phyloP scores from a whole-genome alignment of 2,113 vertebrate species.

The Phycodurus eques region DNA sequence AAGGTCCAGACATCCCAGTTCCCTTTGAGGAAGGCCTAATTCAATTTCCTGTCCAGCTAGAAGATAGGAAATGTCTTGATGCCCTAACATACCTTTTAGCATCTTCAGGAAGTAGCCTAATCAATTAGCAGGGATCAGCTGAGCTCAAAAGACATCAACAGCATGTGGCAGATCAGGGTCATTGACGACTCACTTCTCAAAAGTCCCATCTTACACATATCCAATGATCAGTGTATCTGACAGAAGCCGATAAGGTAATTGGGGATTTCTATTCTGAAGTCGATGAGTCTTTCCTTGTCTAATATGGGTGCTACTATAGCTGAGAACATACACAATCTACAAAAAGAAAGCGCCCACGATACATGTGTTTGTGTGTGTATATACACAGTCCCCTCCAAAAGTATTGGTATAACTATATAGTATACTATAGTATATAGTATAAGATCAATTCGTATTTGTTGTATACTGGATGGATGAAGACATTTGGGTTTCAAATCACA shows the following conservation, averaged over 20 bases:
- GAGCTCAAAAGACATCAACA: conserved; percentile 3
- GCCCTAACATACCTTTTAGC: background rate
- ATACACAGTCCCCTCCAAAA: too few relatives aligned
- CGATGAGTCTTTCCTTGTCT: background rate
- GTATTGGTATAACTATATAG: too few relatives aligned
- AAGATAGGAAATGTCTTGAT: conserved; percentile 30
- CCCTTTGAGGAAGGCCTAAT: conserved; percentile 29
- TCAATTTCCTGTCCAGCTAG: conserved; percentile 35
- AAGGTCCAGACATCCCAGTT: conserved; percentile 17
- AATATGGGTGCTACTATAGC: background rate
- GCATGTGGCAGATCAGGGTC: conserved; percentile 12
- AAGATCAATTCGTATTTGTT: too few relatives aligned
- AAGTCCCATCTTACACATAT: conserved; percentile 8
- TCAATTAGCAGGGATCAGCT: conserved; percentile 23
- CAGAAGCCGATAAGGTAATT: conserved; percentile 41
- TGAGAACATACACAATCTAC: background rate
- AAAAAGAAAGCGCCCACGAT: too few relatives aligned
- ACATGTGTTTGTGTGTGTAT: too few relatives aligned
- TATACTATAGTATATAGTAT: too few relatives aligned
- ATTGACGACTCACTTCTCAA: background rate
- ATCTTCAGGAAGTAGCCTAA: conserved; percentile 37
- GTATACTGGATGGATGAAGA: too few relatives aligned
- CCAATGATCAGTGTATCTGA: conserved; percentile 31
- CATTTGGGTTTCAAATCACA: too few relatives aligned
- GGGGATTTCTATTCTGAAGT: conserved; percentile 17